These are phyloP conservation scores for Bombus fervidus DNA, from an alignment of 1,140 invertebrate species.

Conservation along the genomic window DNA sequence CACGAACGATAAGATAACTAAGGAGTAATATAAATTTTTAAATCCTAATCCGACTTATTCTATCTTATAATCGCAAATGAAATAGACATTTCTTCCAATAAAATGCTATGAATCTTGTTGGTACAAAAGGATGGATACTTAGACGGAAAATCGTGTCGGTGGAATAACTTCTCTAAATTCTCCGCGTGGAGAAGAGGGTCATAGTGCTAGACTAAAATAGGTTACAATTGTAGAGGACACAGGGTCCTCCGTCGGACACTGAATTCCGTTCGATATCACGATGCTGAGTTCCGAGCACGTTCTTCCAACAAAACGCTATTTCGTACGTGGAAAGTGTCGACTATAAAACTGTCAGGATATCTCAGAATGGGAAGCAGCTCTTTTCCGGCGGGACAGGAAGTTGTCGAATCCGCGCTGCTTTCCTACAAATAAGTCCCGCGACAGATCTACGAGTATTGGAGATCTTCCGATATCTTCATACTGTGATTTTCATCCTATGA, in stretches of 20 bases:
- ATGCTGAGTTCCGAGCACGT: conserved; percentile 64
- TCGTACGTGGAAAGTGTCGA: conserved; percentile 66
- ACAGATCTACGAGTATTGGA: neutral
- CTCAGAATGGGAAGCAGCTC: conserved; percentile 63
- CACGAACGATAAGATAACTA: neutral
- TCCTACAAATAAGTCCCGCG: conserved; percentile 34
- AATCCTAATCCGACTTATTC: neutral
- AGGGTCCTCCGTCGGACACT: conserved; percentile 57
- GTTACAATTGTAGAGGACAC: conserved; percentile 61
- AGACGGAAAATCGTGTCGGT: neutral
- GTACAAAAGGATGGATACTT: neutral
- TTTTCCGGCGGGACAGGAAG: conserved; percentile 62
- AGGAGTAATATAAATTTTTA: neutral
- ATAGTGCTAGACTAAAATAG: conserved; percentile 55
- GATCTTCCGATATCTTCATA: neutral
- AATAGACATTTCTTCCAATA: neutral
- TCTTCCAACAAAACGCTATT: conserved; percentile 64
- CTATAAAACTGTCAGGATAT: conserved; percentile 68
- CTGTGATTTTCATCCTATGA: neutral
- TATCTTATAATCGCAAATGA: neutral
- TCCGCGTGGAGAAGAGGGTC: neutral
- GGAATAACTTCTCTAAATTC: conserved; percentile 24
- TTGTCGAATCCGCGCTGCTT: conserved; percentile 54
- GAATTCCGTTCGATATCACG: conserved; percentile 65
- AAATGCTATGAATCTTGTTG: neutral